Base-by-base conservation (phyloP, 2,888 invertebrate genomes). In the Campaea margaritaria region DNA sequence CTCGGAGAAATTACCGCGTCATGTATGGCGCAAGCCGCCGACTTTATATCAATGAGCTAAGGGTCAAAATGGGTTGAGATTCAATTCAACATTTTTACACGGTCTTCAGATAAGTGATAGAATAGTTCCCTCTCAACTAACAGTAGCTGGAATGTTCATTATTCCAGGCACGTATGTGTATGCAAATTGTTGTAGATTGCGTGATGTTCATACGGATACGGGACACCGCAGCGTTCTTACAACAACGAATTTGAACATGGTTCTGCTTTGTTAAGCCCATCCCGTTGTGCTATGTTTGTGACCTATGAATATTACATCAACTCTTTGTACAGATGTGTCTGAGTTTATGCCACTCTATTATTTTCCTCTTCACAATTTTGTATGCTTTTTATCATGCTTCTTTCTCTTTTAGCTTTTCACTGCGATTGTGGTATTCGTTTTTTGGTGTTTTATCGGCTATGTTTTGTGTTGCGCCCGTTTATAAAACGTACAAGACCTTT, bases 91-190 rank as follows among this genome's bases (percentile, higher is more conserved):
- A 42, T 11, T 27, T 43, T 43, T 43, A 16, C 14, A 28, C 9
- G 28, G 13, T 60, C 49, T 13, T 46, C 51, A 64, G 60, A 54
- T 54, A 54, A 51, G 16, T 53, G 54, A 62, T 48, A 48, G 49
- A 54, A 64, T 47, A 48, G 55, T 50, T 49, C 46, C 47, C 31
- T 49, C 44, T 58, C 21, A 70, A 74, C 67, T 70, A 65, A 61
- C 68, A 60, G 65, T 67, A 65, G 66, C 58, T 63, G 59, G 58
- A 61, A 48, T 45, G 49, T 53, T 77, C 14, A 74, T 31, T 71
- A 81, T 81, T 80, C 83, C 71, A 65, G 78, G 82, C 87, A 87
- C 84, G 87, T 76, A 59, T 72, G 67, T 51, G 60, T 78, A 87
- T 87, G 85, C 75, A 83, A 87, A 87, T 86, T 65, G 60, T 68